phyloP scores from a whole-genome alignment of 2,113 vertebrate genomes.

The Salvelinus sp. region DNA sequence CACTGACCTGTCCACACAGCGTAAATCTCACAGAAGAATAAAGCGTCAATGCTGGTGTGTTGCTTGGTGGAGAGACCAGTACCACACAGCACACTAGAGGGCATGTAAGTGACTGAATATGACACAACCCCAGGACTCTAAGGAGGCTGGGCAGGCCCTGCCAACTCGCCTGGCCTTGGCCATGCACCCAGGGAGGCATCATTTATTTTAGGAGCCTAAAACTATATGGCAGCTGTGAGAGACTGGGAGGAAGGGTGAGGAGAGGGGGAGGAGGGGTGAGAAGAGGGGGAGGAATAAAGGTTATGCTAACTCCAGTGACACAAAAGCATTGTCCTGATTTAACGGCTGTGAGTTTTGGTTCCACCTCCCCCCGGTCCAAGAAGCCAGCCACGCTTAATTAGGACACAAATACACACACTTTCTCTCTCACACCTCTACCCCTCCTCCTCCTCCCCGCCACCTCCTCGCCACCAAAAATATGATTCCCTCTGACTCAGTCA shows the following conservation, averaged over 20 bases:
- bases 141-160: constrained; percentile 43
- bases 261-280: constrained; percentile 41
- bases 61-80: constrained; percentile 21
- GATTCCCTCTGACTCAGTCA: constrained; percentile 51
- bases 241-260: constrained; percentile 36
- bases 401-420: constrained; percentile 25
- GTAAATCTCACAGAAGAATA: too few relatives aligned
- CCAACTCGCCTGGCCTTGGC: constrained; percentile 68
- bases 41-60: too few relatives aligned
- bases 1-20: not conserved
- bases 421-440: not conserved
- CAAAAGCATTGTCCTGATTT: constrained; percentile 77
- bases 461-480: constrained; percentile 28
- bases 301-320: constrained; percentile 67
- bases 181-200: constrained; percentile 59
- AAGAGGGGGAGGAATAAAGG: constrained; percentile 26
- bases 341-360: constrained; percentile 63
- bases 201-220: constrained; percentile 73
- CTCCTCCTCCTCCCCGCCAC: not conserved
- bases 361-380: constrained; percentile 60
- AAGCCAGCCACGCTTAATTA: constrained; percentile 65
- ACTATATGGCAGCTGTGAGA: constrained; percentile 64
- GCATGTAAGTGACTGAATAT: constrained; percentile 12
- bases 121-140: constrained; percentile 19
- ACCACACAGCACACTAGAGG: constrained; percentile 45